Base-by-base conservation (phyloP, 2,888 invertebrate genomes). In the Bellardia bayeri region DNA sequence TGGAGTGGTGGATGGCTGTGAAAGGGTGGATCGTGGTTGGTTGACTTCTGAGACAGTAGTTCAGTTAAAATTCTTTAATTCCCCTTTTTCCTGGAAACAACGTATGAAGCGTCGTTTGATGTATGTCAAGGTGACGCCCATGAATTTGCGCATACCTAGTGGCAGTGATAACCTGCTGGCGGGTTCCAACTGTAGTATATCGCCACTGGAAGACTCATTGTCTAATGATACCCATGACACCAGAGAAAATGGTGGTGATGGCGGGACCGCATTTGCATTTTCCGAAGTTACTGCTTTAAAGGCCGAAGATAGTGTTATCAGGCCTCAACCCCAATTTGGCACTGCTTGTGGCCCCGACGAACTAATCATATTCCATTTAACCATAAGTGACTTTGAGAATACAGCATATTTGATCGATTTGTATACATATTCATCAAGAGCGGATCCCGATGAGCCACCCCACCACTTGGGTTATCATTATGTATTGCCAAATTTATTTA, bases 391-490 rank as follows among this genome's bases (percentile, higher is more conserved):
- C 91, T 95, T 96, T 58, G 96, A 96, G 90, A 95, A 95, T 88
- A 95, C 97, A 92, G 98, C 97, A 42, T 98, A 97, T 93, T 95
- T 98, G 90, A 95, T 98, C 88, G 98, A 98, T 94, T 95, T 97
- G 91, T 98, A 97, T 92, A 95, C 96, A 45, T 96, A 96, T 91
- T 96, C 96, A 90, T 95, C 96, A 69, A 95, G 95, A 89, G 95
- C 94, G 64, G 94, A 93, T 40, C 94, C 95, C 61, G 96, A 95
- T 85, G 96, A 97, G 89, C 96, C 97, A 42, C 98, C 98, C 4
- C 96, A 95, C 91, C 98, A 98, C 94, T 95, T 98, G 82, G 98
- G 98, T 14, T 98, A 98, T 92, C 97, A 97, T 91, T 98, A 98
- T 94, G 95, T 99, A 89, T 94, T 99, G 91, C 98, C 98, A 9